phyloP scores from a whole-genome alignment of 2,797 vertebrate species.

The Molossus alvarezi region DNA sequence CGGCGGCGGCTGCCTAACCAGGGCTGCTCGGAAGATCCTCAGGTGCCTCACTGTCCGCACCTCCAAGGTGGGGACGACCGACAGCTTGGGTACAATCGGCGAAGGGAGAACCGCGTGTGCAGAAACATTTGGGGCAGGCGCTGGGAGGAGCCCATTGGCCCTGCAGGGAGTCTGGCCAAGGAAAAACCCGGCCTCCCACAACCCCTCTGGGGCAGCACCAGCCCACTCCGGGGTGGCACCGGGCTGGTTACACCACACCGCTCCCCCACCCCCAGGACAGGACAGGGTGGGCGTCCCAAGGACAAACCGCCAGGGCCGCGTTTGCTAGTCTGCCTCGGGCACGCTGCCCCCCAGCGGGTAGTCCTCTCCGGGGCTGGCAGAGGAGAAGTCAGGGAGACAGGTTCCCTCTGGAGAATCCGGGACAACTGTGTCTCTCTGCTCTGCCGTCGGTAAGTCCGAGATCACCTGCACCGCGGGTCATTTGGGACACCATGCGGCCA shows the following conservation, averaged over 20 bases:
- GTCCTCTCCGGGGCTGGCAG: neutral
- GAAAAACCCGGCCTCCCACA: neutral
- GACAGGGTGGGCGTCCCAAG: neutral
- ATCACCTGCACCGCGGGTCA: neutral
- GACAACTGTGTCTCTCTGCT: neutral
- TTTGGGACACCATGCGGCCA: constrained; percentile 45
- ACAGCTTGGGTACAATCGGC: neutral
- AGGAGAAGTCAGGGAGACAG: neutral
- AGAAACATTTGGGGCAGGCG: neutral
- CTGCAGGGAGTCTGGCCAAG: neutral
- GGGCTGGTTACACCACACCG: neutral
- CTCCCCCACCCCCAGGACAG: neutral
- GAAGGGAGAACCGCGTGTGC: constrained; percentile 22
- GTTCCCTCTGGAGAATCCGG: fast-evolving
- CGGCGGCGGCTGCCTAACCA: neutral
- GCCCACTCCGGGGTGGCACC: neutral
- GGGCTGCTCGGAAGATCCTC: neutral
- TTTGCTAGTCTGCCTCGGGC: neutral
- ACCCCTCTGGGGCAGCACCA: neutral
- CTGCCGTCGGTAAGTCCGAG: neutral
- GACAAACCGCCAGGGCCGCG: neutral
- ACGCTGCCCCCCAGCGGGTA: neutral
- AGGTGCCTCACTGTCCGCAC: neutral
- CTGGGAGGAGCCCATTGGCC: neutral
- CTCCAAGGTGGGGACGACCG: neutral